Conservation (phyloP, 1,140 invertebrate genomes). For the Ctenoplectra terminalis region DNA sequence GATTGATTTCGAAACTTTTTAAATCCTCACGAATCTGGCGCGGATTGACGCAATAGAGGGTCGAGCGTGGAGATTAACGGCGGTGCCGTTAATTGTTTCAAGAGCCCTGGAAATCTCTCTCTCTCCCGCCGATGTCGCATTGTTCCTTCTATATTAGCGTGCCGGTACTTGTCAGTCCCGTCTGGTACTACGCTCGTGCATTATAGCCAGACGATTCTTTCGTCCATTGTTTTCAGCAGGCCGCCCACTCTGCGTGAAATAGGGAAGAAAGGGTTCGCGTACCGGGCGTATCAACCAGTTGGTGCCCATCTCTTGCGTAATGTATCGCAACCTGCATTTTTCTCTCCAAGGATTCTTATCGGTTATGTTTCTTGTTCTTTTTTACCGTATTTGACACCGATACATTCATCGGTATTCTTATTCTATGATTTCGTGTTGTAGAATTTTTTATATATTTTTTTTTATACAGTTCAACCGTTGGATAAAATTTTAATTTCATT, state of each 20-base stretch:
- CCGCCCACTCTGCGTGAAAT: slow-evolving; percentile 38
- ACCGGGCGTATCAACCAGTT: slow-evolving; percentile 6
- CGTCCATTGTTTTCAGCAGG: slow-evolving; percentile 48
- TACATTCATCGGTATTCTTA: not conserved
- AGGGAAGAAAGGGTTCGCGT: slow-evolving; percentile 31
- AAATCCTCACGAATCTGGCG: slow-evolving; percentile 37
- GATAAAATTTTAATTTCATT: too few relatives aligned
- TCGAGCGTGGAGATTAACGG: slow-evolving; percentile 51
- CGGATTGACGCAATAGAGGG: slow-evolving; percentile 51
- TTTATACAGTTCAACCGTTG: too few relatives aligned
- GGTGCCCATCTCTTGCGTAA: slow-evolving; percentile 2
- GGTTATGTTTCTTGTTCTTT: too few relatives aligned
- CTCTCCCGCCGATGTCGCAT: slow-evolving; percentile 34
- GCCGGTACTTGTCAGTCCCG: slow-evolving; percentile 40
- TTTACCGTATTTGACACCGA: too few relatives aligned
- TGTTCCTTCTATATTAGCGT: slow-evolving; percentile 63
- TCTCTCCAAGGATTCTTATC: not conserved
- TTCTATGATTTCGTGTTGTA: too few relatives aligned
- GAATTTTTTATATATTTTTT: too few relatives aligned
- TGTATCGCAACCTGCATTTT: not conserved
- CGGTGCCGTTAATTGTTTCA: slow-evolving; percentile 61
- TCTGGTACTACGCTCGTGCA: slow-evolving; percentile 27
- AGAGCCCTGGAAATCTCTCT: slow-evolving; percentile 52
- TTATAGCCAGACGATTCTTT: slow-evolving; percentile 58
- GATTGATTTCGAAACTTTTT: slow-evolving; percentile 31